Evolutionary conservation across 2,113 vertebrate species (phyloP).

Genomic region (Camelus bactrianus): DNA sequence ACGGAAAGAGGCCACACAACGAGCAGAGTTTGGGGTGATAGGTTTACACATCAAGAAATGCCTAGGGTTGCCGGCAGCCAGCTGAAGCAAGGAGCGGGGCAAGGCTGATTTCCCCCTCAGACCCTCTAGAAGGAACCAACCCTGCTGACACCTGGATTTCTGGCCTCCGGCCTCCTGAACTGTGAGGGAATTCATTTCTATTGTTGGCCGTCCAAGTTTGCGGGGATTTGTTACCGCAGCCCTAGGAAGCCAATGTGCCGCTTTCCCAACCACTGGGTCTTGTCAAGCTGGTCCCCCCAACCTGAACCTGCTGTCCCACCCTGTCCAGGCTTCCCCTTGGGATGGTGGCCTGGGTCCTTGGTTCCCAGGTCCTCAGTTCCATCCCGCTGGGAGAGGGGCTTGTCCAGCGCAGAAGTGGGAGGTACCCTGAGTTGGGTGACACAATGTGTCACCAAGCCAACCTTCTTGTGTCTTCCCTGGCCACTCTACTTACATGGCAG

Average conservation of each 20-base stretch:
- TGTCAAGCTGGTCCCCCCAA: neutral
- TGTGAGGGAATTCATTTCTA: neutral
- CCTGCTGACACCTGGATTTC: neutral
- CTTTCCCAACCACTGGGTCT: neutral
- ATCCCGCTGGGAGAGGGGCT: neutral
- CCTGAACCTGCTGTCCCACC: too few species aligned
- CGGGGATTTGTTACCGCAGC: neutral
- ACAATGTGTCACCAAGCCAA: neutral
- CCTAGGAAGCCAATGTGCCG: neutral
- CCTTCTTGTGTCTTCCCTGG: neutral
- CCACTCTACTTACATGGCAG: neutral
- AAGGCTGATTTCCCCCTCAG: neutral
- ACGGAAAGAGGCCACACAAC: fast-evolving
- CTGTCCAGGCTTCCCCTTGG: neutral
- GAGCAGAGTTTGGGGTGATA: too few species aligned
- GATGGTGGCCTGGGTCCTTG: neutral
- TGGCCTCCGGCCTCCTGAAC: neutral
- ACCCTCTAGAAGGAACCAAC: neutral
- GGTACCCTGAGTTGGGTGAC: neutral
- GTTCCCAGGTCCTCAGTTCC: neutral
- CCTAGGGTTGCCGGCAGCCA: neutral
- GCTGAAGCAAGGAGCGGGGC: neutral
- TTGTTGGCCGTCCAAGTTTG: neutral
- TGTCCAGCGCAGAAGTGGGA: neutral
- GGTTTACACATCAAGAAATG: neutral